Evolutionary conservation across 2,797 vertebrate genomes (phyloP).

Genomic region (Holocentrus rufus): DNA sequence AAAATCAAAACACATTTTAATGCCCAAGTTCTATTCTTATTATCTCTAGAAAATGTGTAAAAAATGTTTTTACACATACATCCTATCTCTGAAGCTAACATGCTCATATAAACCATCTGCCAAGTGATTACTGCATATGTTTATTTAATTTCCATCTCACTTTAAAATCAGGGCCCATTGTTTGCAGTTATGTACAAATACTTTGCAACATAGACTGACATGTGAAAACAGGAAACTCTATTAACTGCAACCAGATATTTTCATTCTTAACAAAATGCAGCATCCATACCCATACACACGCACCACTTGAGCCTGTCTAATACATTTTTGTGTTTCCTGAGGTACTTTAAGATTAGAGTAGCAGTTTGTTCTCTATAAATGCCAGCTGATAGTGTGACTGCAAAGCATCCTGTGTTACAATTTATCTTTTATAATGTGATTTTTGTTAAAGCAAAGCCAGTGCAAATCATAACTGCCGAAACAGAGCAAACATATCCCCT

Average conservation of each 20-base stretch:
- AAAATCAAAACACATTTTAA: background rate
- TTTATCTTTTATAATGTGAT: background rate
- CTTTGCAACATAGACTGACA: background rate
- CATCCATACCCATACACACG: too few relatives aligned
- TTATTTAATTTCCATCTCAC: background rate
- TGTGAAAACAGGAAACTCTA: too few relatives aligned
- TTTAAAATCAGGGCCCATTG: background rate
- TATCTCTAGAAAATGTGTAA: background rate
- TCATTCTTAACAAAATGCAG: too few relatives aligned
- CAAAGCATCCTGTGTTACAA: too few relatives aligned
- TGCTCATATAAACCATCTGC: background rate
- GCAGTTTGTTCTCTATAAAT: background rate
- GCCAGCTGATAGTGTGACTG: too few relatives aligned
- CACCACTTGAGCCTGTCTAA: too few relatives aligned
- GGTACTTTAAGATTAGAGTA: background rate
- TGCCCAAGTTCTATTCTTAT: background rate
- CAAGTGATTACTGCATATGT: background rate
- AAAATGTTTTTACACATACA: background rate
- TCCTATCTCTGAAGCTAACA: background rate
- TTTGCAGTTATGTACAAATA: background rate
- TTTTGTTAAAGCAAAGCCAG: conserved; percentile 6
- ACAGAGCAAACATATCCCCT: too few relatives aligned
- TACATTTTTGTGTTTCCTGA: too few relatives aligned
- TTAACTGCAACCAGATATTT: too few relatives aligned
- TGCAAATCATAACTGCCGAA: too few relatives aligned